Conservation (phyloP, 2,113 vertebrate species). For the Dasyprocta punctata region DNA sequence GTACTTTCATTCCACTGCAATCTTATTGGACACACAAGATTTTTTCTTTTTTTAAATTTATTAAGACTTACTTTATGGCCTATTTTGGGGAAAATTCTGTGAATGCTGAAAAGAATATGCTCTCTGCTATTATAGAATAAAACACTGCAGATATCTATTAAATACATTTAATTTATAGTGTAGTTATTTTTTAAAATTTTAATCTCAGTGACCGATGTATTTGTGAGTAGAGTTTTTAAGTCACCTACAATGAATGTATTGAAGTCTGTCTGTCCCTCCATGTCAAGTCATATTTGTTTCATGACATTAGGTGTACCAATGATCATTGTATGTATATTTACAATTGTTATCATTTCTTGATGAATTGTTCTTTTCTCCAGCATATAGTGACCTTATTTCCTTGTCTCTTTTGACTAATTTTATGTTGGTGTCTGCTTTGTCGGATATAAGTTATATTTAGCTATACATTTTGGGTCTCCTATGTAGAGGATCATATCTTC, state of each 20-base stretch:
- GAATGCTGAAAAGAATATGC: neutral
- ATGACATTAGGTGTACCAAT: neutral
- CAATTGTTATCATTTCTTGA: neutral
- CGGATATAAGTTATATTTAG: neutral
- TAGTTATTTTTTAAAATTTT: neutral
- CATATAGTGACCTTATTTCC: neutral
- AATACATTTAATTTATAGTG: neutral
- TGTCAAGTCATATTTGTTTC: neutral
- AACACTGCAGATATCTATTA: neutral
- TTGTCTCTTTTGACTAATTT: neutral
- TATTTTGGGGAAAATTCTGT: neutral
- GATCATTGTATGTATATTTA: neutral
- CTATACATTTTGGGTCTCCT: neutral
- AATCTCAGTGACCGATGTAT: neutral
- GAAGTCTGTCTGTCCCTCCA: neutral
- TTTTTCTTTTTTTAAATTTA: neutral
- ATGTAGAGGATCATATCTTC: neutral
- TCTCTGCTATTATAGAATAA: neutral
- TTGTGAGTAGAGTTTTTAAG: neutral
- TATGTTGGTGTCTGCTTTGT: neutral
- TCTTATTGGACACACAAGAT: neutral
- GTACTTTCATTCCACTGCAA: neutral
- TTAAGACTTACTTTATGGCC: neutral
- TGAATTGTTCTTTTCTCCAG: neutral
- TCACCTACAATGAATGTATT: neutral